A percentile compares a stretch with the other conserved stretches of the same genome.
These are phyloP conservation scores for Benitochromis conjunctus DNA, from an alignment of 2,113 vertebrate species.

Conservation along the genomic window DNA sequence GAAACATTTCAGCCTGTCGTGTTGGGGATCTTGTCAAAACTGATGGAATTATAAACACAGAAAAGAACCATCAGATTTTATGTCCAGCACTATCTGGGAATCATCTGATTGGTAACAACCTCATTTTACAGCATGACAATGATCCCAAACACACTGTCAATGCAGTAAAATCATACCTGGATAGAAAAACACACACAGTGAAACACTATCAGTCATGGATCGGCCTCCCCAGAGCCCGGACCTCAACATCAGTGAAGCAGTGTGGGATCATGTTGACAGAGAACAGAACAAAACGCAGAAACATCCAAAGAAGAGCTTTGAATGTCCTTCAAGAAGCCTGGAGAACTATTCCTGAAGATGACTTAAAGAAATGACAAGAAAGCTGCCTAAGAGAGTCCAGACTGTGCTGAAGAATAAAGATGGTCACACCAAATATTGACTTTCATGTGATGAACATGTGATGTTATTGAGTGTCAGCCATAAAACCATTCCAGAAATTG, in stretches of 20 bases:
- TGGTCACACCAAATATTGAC: background rate
- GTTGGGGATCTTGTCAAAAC: background rate
- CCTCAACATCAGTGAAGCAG: background rate
- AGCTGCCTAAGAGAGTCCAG: background rate
- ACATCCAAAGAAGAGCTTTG: background rate
- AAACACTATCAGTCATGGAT: rapidly evolving
- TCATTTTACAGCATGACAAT: background rate
- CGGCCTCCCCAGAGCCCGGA: background rate
- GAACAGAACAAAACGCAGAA: background rate
- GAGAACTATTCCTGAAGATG: background rate
- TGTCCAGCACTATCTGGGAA: background rate
- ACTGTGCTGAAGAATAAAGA: background rate
- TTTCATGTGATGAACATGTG: background rate
- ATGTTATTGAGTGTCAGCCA: background rate
- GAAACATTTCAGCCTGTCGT: background rate
- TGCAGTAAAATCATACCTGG: background rate
- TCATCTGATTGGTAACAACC: background rate
- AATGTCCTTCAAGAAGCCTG: background rate
- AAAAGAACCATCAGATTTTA: background rate
- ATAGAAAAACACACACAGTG: background rate
- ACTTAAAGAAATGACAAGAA: background rate
- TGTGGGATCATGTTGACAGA: background rate
- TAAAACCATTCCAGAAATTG: background rate
- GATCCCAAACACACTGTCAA: background rate
- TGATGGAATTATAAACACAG: background rate